These are phyloP conservation scores for Promerops cafer DNA, from an alignment of 2,113 vertebrate genomes.

Conservation along the genomic window DNA sequence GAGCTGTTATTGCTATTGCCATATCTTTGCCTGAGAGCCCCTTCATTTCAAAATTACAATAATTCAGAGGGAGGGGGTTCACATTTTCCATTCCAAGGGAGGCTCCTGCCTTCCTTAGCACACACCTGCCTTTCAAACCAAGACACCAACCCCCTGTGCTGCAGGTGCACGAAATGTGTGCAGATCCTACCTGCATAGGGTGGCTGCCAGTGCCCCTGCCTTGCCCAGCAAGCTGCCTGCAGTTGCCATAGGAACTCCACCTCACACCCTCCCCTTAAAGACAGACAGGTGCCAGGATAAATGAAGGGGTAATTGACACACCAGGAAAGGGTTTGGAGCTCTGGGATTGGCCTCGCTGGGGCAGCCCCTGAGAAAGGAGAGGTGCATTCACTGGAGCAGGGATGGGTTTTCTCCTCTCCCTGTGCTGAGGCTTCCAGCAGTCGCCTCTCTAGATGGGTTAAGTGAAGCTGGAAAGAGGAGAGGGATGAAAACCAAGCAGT, in stretches of 20 bases:
- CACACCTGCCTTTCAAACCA: no score
- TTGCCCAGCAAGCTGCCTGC: not conserved
- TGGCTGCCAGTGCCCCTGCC: not conserved
- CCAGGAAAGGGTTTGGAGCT: not conserved
- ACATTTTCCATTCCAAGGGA: no score
- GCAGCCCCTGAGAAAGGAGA: not conserved
- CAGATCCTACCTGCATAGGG: not conserved
- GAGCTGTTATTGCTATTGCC: no score
- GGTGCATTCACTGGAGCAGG: not conserved
- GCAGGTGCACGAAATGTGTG: not conserved
- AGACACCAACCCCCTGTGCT: not conserved
- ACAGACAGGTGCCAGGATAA: conserved; percentile 54
- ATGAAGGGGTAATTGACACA: not conserved
- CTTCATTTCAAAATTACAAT: no score
- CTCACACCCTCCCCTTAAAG: conserved; percentile 1
- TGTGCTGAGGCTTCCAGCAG: not conserved
- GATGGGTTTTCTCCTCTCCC: not conserved
- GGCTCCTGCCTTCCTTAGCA: no score
- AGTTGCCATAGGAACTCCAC: conserved; percentile 46
- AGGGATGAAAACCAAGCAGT: not conserved
- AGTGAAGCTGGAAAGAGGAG: not conserved
- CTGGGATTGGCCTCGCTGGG: not conserved
- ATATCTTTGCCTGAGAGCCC: no score
- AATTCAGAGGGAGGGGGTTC: no score
- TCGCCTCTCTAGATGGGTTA: not conserved